A percentile compares a stretch with the other conserved stretches of the same genome.
phyloP scores from a whole-genome alignment of 2,797 vertebrate genomes.

The Tamandua tetradactyla region DNA sequence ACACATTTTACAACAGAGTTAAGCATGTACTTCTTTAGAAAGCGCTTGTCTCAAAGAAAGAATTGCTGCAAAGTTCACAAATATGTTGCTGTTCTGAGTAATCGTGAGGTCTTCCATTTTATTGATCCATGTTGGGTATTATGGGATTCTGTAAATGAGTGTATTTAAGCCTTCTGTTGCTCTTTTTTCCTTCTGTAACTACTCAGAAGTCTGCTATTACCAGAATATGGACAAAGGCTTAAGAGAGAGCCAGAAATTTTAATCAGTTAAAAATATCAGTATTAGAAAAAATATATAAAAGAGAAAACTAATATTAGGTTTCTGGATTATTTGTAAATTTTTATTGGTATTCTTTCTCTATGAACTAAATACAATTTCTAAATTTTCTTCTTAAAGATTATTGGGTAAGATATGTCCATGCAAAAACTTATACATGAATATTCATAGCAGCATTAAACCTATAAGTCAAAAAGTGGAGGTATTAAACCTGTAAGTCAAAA shows the following conservation, averaged over 20 bases:
- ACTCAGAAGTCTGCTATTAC: background rate
- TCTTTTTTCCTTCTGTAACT: background rate
- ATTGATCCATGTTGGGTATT: background rate
- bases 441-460: no score
- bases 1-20: background rate
- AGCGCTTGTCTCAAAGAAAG: background rate
- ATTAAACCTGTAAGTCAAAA: no score
- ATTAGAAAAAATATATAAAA: constrained; percentile 12
- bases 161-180: background rate
- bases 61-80: background rate
- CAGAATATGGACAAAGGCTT: background rate
- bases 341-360: background rate
- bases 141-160: background rate
- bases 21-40: background rate
- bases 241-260: background rate
- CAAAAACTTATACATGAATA: background rate
- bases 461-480: no score
- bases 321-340: constrained; percentile 7
- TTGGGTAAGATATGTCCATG: background rate
- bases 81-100: background rate
- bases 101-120: background rate
- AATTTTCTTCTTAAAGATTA: constrained; percentile 41
- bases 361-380: background rate
- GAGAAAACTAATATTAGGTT: background rate
- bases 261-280: constrained; percentile 11